Percentiles rank a stretch among this genome's conserved stretches.
Conservation (phyloP, 2,888 invertebrate species). For the Sminthurinus aureus region DNA sequence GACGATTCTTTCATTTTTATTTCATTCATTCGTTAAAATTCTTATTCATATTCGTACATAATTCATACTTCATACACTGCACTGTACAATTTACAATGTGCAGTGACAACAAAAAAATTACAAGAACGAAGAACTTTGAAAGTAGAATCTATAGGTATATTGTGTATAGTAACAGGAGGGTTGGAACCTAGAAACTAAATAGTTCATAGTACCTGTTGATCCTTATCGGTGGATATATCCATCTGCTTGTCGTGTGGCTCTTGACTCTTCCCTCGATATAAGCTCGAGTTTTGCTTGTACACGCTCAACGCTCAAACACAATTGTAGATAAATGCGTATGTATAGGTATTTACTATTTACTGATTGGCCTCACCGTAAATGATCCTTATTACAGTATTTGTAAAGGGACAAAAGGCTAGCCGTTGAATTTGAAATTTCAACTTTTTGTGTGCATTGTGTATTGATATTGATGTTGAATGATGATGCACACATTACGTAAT, state of each 20-base stretch:
- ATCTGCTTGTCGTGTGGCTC: constrained; percentile 3
- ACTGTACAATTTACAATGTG: no score
- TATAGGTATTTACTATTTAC: neutral
- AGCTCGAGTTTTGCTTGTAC: neutral
- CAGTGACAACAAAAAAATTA: no score
- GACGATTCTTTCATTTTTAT: no score
- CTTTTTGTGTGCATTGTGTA: neutral
- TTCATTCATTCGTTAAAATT: no score
- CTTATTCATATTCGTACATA: no score
- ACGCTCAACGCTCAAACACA: no score
- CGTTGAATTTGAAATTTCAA: neutral
- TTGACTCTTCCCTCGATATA: neutral
- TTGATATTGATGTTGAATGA: no score
- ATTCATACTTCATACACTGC: no score
- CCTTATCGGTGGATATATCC: neutral
- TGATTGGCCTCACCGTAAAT: constrained; percentile 6
- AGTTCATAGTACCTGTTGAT: neutral
- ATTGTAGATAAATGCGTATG: neutral
- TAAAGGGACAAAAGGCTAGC: neutral
- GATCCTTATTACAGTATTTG: constrained; percentile 6
- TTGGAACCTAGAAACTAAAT: neutral
- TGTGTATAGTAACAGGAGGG: neutral
- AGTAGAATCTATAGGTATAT: no score
- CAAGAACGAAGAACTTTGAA: no score
- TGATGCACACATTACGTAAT: no score